Evolutionary conservation across 2,797 vertebrate species (phyloP).

Genomic region (Dromococcyx pavoninus): DNA sequence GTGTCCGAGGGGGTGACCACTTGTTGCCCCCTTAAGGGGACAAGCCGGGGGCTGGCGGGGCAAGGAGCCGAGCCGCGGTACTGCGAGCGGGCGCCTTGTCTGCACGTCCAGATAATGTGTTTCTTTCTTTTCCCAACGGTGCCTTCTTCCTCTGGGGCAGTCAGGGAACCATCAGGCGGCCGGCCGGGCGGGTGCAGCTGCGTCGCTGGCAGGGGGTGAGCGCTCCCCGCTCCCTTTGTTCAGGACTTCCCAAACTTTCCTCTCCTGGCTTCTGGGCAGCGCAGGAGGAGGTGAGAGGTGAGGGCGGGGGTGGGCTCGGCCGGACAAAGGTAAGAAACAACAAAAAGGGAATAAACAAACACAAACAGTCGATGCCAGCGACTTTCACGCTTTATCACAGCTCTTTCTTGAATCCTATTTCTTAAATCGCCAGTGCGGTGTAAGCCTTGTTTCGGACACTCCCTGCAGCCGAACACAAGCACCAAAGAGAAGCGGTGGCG

Average conservation of each 20-base stretch:
- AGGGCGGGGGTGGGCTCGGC: neutral
- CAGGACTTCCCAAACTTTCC: constrained; percentile 69
- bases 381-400: constrained; percentile 53
- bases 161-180: neutral
- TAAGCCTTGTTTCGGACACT: constrained; percentile 70
- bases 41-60: neutral
- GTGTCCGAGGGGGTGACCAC: constrained; percentile 23
- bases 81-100: neutral
- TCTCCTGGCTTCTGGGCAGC: constrained; percentile 33
- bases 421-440: constrained; percentile 76
- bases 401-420: constrained; percentile 73
- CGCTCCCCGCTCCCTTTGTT: constrained; percentile 49
- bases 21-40: constrained; percentile 71
- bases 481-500: constrained; percentile 69
- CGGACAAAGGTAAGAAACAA: neutral
- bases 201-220: neutral
- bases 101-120: neutral
- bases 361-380: neutral
- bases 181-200: neutral
- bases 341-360: neutral
- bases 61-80: neutral
- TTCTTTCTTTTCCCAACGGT: neutral
- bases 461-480: constrained; percentile 72
- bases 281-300: constrained; percentile 26
- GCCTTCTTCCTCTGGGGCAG: neutral